Evolutionary conservation across 1,140 invertebrate genomes (phyloP).

Genomic region (Semibalanus balanoides): DNA sequence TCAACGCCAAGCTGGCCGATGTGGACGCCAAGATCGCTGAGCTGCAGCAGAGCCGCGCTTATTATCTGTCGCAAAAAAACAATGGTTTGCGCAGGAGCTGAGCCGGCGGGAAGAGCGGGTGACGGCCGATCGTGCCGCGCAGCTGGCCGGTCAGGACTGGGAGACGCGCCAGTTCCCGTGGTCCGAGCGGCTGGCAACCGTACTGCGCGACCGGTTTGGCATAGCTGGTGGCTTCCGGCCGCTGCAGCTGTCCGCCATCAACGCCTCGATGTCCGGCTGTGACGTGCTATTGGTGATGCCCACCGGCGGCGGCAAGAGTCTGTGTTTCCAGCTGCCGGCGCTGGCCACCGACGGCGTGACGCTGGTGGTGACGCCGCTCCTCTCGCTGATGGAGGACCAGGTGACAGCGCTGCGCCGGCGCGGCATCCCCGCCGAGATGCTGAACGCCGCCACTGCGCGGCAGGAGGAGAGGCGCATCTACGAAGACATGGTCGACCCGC

Average conservation of each 20-base stretch:
- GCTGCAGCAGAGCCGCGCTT: neutral
- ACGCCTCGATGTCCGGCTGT: constrained; percentile 61
- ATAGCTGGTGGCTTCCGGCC: constrained; percentile 47
- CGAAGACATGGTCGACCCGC: constrained; percentile 26
- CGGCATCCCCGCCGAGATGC: constrained; percentile 16
- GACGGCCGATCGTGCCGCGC: neutral
- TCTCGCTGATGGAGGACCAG: constrained; percentile 92
- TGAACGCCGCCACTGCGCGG: constrained; percentile 13
- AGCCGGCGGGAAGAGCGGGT: neutral
- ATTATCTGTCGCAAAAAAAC: too few relatives aligned
- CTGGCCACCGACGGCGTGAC: constrained; percentile 56
- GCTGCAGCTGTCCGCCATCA: constrained; percentile 63
- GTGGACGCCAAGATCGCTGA: neutral
- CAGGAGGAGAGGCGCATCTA: constrained; percentile 16
- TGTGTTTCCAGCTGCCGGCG: constrained; percentile 80
- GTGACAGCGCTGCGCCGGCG: constrained; percentile 49
- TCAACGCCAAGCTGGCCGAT: neutral
- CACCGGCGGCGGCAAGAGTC: constrained; percentile 82
- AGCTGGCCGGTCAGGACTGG: neutral
- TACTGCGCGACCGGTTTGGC: constrained; percentile 46
- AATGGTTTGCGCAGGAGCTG: neutral
- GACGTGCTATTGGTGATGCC: constrained; percentile 83
- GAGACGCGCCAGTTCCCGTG: constrained; percentile 42
- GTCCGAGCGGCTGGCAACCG: constrained; percentile 44
- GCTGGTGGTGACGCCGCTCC: constrained; percentile 73